Conservation (phyloP, 2,888 invertebrate species). For the Meganola albula region DNA sequence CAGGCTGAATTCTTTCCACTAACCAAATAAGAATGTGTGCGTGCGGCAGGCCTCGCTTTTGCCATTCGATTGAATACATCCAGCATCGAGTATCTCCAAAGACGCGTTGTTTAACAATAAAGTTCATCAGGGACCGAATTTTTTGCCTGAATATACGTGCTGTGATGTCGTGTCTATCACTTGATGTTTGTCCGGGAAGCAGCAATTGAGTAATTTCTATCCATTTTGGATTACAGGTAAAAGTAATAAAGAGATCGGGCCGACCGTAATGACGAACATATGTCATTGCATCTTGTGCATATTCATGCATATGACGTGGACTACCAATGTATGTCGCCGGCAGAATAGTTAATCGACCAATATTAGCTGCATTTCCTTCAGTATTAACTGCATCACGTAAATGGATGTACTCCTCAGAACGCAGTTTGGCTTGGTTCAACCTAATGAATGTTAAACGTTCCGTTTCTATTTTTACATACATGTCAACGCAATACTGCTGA, state of each 20-base stretch:
- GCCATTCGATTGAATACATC: slow-evolving; percentile 22
- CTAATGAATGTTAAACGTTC: slow-evolving; percentile 30
- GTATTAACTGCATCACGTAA: slow-evolving; percentile 20
- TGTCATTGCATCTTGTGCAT: slow-evolving; percentile 24
- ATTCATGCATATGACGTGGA: slow-evolving; percentile 21
- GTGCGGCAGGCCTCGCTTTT: slow-evolving; percentile 20
- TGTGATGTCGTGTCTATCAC: slow-evolving; percentile 31
- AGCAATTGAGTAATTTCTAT: slow-evolving; percentile 20
- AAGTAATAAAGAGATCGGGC: slow-evolving; percentile 22
- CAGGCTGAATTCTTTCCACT: slow-evolving; percentile 14
- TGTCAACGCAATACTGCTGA: slow-evolving; percentile 23
- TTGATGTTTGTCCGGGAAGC: slow-evolving; percentile 18
- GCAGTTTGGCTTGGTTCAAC: slow-evolving; percentile 32
- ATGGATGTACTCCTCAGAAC: slow-evolving; percentile 25
- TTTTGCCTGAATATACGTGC: slow-evolving; percentile 24
- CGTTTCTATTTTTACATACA: slow-evolving; percentile 36
- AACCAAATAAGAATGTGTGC: slow-evolving; percentile 19
- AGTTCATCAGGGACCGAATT: slow-evolving; percentile 17
- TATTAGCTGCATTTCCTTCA: slow-evolving; percentile 21
- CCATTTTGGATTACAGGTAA: slow-evolving; percentile 28
- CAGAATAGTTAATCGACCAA: slow-evolving; percentile 24
- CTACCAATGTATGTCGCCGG: slow-evolving; percentile 17
- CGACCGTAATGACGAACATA: slow-evolving; percentile 31
- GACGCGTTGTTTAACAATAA: slow-evolving; percentile 13
- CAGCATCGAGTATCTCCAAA: slow-evolving; percentile 25